Evolutionary conservation across 1,140 invertebrate genomes (phyloP), one percentile per base, ranked within the genome.

Genomic region (Brachionus calyciflorus): DNA sequence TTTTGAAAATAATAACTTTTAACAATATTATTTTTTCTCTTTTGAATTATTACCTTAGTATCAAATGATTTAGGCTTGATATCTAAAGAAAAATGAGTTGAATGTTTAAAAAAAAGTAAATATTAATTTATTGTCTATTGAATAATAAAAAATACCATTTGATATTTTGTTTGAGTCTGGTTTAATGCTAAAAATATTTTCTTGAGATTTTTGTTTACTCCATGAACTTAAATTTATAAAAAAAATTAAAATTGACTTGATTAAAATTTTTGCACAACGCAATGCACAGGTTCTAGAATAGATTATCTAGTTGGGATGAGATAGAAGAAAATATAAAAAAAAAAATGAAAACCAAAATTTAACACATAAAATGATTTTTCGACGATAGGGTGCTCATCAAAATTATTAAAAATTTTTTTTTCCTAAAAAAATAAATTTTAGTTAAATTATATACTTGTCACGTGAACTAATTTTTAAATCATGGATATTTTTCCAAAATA

Each of bases 121-220:
- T 28, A 40, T 26, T 21, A 28, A 17, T n/a, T 3, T 21, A 33
- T 40, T 46, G 17, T 40, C 26, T 5, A 19, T 12, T 21, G 26
- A 60, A 4, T 3, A 46, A 68, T n/a, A 1, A 40, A 46, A 14
- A 17, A 46, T 28, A 70, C 41, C 65, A 33, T 19, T 2, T 7
- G 12, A 33, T 33, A 17, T n/a, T n/a, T 33, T 60, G 4, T 17
- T 6, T 21, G 55, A 3, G 12, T 60, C 55, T 19, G 12, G 55
- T 37, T 60, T 60, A 10, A 37, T 60, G 12, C 3, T 60, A 2
- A 37, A 60, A 5, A 60, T 33, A 17, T n/a, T 33, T 17, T 60
- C 55, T 37, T 60, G 55, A 37, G 55, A 60, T 60, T 60, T 60
- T 60, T 40, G 55, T 17, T 60, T 60, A 30, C 55, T 30, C n/a